phyloP scores from a whole-genome alignment of 2,113 vertebrate genomes.

The Alligator sinensis region DNA sequence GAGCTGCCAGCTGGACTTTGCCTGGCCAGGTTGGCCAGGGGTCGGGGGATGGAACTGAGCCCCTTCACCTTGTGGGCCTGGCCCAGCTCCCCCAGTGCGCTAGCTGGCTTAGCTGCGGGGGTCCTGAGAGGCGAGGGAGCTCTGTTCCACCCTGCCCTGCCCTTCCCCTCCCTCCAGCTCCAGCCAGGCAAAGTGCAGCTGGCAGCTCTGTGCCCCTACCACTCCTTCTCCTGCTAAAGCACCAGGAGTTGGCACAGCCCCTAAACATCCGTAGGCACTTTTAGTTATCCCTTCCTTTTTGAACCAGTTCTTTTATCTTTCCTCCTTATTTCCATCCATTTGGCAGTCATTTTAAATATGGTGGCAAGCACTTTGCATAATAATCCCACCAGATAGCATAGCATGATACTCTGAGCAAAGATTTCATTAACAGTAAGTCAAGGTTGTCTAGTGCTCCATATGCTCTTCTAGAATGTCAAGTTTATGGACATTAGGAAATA shows the following conservation, averaged over 20 bases:
- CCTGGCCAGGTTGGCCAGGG: no score
- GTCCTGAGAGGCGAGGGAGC: no score
- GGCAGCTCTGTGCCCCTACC: neutral
- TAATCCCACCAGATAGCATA: neutral
- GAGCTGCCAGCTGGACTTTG: no score
- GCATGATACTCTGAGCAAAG: neutral
- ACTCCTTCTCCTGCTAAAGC: rapidly evolving
- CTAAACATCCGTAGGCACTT: neutral
- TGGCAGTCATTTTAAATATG: neutral
- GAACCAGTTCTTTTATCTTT: neutral
- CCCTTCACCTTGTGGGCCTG: no score
- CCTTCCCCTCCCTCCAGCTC: no score
- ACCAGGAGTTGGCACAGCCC: rapidly evolving
- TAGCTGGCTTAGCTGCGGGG: no score
- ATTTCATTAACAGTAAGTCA: rapidly evolving
- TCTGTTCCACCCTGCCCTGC: no score
- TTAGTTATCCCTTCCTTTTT: neutral
- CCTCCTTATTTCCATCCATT: neutral
- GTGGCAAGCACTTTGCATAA: neutral
- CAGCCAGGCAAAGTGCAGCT: no score
- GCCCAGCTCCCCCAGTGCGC: no score
- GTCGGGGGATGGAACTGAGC: no score
- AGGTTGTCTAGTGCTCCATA: neutral
- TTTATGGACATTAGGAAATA: neutral
- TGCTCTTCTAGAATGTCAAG: neutral